Conservation (phyloP, 2,888 invertebrate genomes). For the Crioceris asparagi region DNA sequence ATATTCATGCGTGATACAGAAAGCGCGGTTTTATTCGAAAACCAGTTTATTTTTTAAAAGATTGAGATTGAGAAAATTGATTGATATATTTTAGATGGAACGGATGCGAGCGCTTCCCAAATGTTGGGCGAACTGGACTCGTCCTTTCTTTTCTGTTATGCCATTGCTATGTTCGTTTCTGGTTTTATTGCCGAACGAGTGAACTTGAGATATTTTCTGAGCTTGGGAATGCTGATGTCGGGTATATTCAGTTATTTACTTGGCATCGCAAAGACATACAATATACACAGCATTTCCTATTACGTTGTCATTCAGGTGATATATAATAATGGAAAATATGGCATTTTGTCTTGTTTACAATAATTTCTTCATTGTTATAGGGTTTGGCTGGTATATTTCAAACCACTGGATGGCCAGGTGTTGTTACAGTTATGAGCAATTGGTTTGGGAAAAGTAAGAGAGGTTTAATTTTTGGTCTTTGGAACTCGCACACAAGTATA, state of each 20-base stretch:
- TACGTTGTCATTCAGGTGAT: constrained; percentile 74
- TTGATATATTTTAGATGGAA: constrained; percentile 41
- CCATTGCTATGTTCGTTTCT: constrained; percentile 81
- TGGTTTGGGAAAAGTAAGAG: constrained; percentile 92
- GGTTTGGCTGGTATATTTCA: constrained; percentile 76
- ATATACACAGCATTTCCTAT: constrained; percentile 72
- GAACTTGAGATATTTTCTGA: constrained; percentile 82
- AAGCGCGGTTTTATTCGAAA: too few species aligned
- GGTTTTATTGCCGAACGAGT: constrained; percentile 90
- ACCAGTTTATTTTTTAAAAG: too few species aligned
- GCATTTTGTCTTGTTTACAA: neutral
- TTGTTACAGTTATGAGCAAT: constrained; percentile 86
- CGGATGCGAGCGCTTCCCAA: constrained; percentile 61
- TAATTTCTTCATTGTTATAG: constrained; percentile 39
- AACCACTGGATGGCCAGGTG: constrained; percentile 95
- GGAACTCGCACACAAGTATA: constrained; percentile 95
- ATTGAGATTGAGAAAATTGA: neutral
- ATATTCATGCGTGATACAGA: too few species aligned
- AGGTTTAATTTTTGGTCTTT: constrained; percentile 87
- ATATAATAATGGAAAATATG: neutral
- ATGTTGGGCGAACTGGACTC: constrained; percentile 82
- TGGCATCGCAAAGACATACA: constrained; percentile 71
- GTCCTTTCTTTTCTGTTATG: constrained; percentile 85
- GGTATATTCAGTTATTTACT: constrained; percentile 80
- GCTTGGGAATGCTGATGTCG: constrained; percentile 80